phyloP scores from a whole-genome alignment of 1,140 invertebrate species.

The Nasonia giraulti region DNA sequence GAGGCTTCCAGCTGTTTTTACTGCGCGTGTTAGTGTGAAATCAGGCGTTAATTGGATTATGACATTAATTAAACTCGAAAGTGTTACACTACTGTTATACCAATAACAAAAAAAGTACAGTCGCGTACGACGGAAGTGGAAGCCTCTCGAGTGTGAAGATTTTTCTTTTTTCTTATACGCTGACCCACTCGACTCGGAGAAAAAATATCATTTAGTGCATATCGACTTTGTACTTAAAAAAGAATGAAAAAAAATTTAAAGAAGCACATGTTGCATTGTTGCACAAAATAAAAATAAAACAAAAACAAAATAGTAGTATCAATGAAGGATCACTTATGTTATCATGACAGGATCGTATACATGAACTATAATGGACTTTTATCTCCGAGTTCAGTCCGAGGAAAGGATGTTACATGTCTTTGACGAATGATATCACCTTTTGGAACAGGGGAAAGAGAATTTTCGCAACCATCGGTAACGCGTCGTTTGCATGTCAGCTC shows the following conservation, averaged over 20 bases:
- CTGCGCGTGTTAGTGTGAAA: not conserved
- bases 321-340: conserved; percentile 44
- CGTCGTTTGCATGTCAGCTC: not conserved
- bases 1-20: conserved; percentile 22
- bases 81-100: not conserved
- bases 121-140: conserved; percentile 35
- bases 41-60: not conserved
- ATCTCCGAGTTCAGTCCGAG: conserved; percentile 47
- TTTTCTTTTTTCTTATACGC: conserved; percentile 28
- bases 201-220: conserved; percentile 34
- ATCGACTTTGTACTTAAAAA: not conserved
- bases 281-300: not conserved
- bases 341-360: not conserved
- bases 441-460: conserved; percentile 14
- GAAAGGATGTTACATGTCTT: conserved; percentile 56
- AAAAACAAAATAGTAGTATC: conserved; percentile 39
- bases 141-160: conserved; percentile 45
- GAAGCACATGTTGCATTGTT: not conserved
- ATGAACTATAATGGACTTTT: conserved; percentile 53
- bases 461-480: conserved; percentile 12
- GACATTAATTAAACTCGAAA: not conserved
- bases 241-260: conserved; percentile 26
- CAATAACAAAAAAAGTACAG: not conserved
- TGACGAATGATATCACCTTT: conserved; percentile 29
- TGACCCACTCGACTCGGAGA: conserved; percentile 13